A percentile compares a stretch with the other conserved stretches of the same genome.
These are phyloP conservation scores for Acrobasis repandana DNA, from an alignment of 2,888 invertebrate genomes.

Conservation along the genomic window DNA sequence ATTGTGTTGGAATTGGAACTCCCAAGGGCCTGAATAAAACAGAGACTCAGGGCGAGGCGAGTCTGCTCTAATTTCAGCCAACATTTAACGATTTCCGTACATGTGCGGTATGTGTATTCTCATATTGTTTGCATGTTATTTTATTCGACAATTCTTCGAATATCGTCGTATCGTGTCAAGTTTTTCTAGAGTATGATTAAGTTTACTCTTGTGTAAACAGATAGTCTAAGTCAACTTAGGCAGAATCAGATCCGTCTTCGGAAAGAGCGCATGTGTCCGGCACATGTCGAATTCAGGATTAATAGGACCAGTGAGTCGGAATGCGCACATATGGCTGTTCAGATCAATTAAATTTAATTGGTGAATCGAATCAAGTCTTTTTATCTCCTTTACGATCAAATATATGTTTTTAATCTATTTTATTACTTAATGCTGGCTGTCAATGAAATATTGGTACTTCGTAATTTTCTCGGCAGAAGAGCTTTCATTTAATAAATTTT, in stretches of 20 bases:
- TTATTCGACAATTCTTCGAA: constrained; percentile 41
- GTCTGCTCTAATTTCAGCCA: constrained; percentile 65
- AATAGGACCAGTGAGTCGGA: constrained; percentile 35
- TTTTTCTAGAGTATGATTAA: constrained; percentile 27
- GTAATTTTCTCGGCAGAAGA: no score
- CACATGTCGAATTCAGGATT: constrained; percentile 56
- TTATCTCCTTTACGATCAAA: constrained; percentile 23
- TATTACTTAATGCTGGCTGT: constrained; percentile 27
- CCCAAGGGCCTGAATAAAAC: constrained; percentile 75
- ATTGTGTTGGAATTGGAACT: constrained; percentile 65
- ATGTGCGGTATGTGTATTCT: constrained; percentile 41
- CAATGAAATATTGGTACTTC: no score
- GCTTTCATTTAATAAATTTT: no score
- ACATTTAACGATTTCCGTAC: constrained; percentile 53
- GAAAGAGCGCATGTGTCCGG: constrained; percentile 51
- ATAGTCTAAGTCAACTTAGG: constrained; percentile 40
- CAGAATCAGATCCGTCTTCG: constrained; percentile 45
- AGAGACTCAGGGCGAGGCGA: constrained; percentile 61
- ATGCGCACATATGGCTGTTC: constrained; percentile 4
- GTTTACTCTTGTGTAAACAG: constrained; percentile 27
- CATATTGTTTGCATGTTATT: constrained; percentile 36
- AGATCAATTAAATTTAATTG: constrained; percentile 16
- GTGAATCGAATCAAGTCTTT: background rate
- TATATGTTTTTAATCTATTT: constrained; percentile 31
- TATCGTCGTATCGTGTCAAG: constrained; percentile 20